These are phyloP conservation scores for Diadromus collaris DNA, from an alignment of 2,888 invertebrate species.

Conservation along the genomic window DNA sequence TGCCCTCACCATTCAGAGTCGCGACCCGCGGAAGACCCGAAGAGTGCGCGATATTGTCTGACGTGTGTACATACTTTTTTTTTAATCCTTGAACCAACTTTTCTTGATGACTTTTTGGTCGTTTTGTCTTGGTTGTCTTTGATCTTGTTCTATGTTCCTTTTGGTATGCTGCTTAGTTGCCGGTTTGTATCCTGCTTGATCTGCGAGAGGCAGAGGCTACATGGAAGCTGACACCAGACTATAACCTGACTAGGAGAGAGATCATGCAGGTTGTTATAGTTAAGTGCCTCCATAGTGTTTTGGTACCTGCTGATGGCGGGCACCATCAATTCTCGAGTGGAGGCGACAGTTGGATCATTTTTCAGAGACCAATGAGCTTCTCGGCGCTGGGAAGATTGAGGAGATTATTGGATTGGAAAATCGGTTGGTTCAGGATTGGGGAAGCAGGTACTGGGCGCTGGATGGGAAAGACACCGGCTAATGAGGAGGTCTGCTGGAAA, in stretches of 20 bases:
- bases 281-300: neutral
- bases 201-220: neutral
- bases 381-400: neutral
- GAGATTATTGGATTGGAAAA: slow-evolving; percentile 10
- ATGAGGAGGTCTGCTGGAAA: neutral
- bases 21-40: slow-evolving; percentile 25
- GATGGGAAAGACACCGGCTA: neutral
- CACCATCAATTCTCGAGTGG: slow-evolving; percentile 26
- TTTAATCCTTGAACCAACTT: neutral
- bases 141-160: slow-evolving; percentile 9
- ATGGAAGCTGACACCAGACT: slow-evolving; percentile 20
- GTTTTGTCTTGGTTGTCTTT: slow-evolving; percentile 33
- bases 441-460: neutral
- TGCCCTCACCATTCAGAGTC: slow-evolving; percentile 56
- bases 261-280: neutral
- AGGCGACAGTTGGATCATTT: slow-evolving; percentile 27
- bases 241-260: neutral
- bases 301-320: slow-evolving; percentile 1
- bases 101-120: slow-evolving; percentile 16
- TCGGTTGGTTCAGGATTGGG: neutral
- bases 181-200: slow-evolving; percentile 14
- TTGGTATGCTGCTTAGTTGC: neutral
- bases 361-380: slow-evolving; percentile 27
- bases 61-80: slow-evolving; percentile 8
- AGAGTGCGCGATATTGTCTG: slow-evolving; percentile 37